Base-by-base conservation (phyloP, 1,140 invertebrate genomes). In the Hormaphis cornu region DNA sequence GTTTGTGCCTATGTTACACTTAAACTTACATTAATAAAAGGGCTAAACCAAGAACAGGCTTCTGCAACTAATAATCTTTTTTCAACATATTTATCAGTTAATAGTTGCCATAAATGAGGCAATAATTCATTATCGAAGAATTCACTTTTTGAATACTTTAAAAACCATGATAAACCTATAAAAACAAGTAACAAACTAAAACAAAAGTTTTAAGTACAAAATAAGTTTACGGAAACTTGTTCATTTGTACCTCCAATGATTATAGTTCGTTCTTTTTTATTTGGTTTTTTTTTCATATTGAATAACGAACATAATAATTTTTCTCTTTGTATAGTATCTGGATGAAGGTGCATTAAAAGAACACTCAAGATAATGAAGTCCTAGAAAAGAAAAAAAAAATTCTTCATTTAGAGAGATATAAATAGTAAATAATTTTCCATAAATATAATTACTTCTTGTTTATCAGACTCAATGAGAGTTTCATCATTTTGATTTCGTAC, bases 61-160 rank as follows among this genome's bases (percentile, higher is more conserved):
- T 90, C 87, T 18, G 86, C 86, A 16, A 89, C 87, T 16, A 91
- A 74, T 24, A 89, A 75, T 61, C 88, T 79, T 73, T 85, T 81
- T 74, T 90, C 88, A 2, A 82, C 76, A 77, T 89, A 85, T 74
- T 87, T 87, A 75, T 89, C 85, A 71, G 82, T 84, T 71, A 89
- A 84, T 77, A 89, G 87, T 74, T 89, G 86, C 88, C 88, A 90
- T 74, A 87, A 89, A 71, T 88, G 82, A 1, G 86, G 87, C n/a
- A 90, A 77, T 52, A 90, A 80, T 76, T 89, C 87, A 72, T 84
- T 83, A 71, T 86, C 82, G 16, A 88, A 80, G 37, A 84, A 75
- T 22, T 79, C 77, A 35, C 79, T 80, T 42, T 83, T 82, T 16
- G 80, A 77, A 54, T 72, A 80, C 76, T 71, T 79, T 10, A 85